Conservation (phyloP, 64 coral and sea anemone species). For the Platygyra sinensis region DNA sequence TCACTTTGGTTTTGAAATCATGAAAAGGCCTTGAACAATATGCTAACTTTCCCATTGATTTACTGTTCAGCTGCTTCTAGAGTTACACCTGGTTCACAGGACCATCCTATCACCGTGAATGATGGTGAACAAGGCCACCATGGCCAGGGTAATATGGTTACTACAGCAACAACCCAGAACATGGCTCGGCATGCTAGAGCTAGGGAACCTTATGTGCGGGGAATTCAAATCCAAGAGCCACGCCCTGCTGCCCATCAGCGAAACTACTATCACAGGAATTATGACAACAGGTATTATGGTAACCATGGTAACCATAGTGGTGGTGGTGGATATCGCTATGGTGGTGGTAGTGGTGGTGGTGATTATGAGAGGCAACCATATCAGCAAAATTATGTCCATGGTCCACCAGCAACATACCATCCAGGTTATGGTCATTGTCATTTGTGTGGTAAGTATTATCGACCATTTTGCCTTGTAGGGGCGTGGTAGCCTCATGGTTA, state of each 20-base stretch:
- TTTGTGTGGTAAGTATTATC: conserved; percentile 38
- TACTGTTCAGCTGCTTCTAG: conserved; percentile 48
- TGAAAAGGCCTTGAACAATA: neutral
- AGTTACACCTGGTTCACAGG: conserved; percentile 23
- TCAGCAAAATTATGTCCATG: conserved; percentile 31
- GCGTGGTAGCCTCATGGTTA: neutral
- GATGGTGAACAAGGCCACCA: neutral
- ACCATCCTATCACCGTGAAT: conserved; percentile 3
- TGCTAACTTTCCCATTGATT: conserved; percentile 20
- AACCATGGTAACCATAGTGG: conserved; percentile 6
- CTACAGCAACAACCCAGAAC: neutral
- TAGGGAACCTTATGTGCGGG: conserved; percentile 7
- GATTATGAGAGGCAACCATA: neutral
- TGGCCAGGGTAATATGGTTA: neutral
- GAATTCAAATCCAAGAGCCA: neutral
- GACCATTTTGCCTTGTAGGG: neutral
- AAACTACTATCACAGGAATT: conserved; percentile 23
- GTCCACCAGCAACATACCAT: conserved; percentile 12
- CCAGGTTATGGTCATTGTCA: conserved; percentile 45
- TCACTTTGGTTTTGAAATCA: too few species aligned
- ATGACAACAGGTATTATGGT: conserved; percentile 41
- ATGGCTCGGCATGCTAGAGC: neutral
- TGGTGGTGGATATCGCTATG: conserved; percentile 12
- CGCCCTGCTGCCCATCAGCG: neutral
- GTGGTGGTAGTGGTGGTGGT: neutral